Evolutionary conservation across 2,113 vertebrate species (phyloP).

Genomic region (Fregetta grallaria): DNA sequence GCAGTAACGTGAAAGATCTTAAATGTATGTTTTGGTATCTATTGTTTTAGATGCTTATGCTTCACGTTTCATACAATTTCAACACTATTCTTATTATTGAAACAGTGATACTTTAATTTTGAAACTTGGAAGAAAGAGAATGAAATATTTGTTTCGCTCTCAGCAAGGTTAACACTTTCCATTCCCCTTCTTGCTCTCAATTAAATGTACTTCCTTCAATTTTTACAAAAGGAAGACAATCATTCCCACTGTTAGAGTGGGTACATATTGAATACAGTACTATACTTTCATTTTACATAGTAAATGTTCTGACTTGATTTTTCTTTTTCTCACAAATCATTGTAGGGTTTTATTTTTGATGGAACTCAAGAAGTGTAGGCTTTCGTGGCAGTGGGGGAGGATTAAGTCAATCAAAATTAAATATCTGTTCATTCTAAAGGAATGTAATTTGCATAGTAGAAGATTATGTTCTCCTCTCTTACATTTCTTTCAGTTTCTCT

Average conservation of each 20-base stretch:
- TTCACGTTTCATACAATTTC: not conserved
- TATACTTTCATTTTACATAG: not conserved
- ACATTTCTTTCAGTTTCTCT: not conserved
- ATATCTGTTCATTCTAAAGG: constrained; percentile 13
- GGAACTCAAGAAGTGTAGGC: not conserved
- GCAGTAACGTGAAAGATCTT: not conserved
- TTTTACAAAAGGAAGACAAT: not conserved
- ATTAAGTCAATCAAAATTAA: constrained; percentile 50
- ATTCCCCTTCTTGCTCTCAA: not conserved
- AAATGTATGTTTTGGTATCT: not conserved
- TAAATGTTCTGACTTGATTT: not conserved
- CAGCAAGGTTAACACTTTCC: not conserved
- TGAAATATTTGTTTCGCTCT: not conserved
- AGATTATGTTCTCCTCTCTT: not conserved
- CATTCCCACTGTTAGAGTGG: not conserved
- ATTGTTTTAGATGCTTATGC: not conserved
- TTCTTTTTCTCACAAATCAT: not conserved
- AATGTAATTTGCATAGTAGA: constrained; percentile 12
- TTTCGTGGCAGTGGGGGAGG: not conserved
- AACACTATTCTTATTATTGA: not conserved
- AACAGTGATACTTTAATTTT: not conserved
- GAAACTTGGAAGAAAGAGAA: not conserved
- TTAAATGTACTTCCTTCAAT: not conserved
- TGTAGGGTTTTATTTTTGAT: not conserved
- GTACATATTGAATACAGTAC: not conserved